A percentile compares a stretch with the other conserved stretches of the same genome.
phyloP scores from a whole-genome alignment of 2,888 invertebrate genomes.

The Lingula anatina region DNA sequence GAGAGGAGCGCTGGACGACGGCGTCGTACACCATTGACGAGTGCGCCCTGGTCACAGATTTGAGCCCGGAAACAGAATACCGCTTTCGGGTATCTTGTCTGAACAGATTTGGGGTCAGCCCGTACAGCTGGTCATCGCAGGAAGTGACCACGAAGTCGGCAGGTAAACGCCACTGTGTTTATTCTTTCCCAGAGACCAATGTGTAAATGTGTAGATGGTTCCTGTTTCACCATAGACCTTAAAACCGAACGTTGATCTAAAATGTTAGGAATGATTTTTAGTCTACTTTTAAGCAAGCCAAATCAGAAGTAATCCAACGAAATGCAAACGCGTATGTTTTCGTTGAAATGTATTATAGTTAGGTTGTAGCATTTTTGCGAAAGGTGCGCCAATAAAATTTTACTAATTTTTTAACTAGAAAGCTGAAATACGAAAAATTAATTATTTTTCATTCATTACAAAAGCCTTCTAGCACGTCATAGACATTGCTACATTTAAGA shows the following conservation, averaged over 20 bases:
- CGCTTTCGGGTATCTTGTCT: conserved; percentile 82
- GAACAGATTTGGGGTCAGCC: conserved; percentile 92
- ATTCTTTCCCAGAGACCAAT: not conserved
- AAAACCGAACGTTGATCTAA: not conserved
- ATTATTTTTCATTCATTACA: too few relatives aligned
- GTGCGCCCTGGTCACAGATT: conserved; percentile 75
- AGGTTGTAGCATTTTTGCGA: too few relatives aligned
- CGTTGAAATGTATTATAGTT: too few relatives aligned
- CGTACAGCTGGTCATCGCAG: conserved; percentile 76
- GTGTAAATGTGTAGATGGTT: not conserved
- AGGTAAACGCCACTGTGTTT: conserved; percentile 24
- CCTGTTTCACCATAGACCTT: not conserved
- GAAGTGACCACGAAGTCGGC: conserved; percentile 62
- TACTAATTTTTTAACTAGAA: too few relatives aligned
- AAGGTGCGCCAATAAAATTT: too few relatives aligned
- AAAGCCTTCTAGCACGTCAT: too few relatives aligned
- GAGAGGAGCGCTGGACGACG: conserved; percentile 77
- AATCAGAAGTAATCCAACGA: too few relatives aligned
- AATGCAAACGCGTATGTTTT: too few relatives aligned
- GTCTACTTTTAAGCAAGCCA: too few relatives aligned
- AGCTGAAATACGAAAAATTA: too few relatives aligned
- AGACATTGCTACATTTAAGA: too few relatives aligned
- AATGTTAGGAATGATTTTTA: too few relatives aligned
- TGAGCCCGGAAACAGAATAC: conserved; percentile 77
- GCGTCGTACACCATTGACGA: conserved; percentile 87